Evolutionary conservation across 2,113 vertebrate species (phyloP).

Genomic region (Podilymbus podiceps): DNA sequence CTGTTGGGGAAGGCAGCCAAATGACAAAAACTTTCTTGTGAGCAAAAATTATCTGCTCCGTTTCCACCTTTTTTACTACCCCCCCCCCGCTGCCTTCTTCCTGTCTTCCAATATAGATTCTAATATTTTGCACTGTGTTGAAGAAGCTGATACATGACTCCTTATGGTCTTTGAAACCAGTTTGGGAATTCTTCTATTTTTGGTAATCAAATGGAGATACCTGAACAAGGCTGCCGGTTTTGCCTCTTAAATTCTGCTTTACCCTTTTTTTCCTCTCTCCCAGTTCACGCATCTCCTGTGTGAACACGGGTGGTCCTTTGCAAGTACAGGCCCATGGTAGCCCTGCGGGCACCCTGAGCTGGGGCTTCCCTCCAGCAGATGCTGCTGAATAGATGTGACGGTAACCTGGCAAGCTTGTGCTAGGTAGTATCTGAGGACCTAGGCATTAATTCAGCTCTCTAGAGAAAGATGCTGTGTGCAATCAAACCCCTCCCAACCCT

Average conservation of each 20-base stretch:
- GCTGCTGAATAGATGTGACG: background rate
- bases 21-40: background rate
- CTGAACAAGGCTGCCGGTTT: background rate
- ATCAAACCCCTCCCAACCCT: background rate
- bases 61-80: background rate
- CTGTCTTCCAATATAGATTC: background rate
- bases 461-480: constrained; percentile 20
- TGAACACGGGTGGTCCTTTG: background rate
- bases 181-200: background rate
- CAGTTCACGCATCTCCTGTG: background rate
- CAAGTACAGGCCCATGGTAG: accelerated
- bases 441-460: background rate
- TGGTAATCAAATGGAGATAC: background rate
- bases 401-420: background rate
- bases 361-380: background rate
- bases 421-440: background rate
- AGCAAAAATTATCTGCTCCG: background rate
- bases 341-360: background rate
- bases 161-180: background rate
- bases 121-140: background rate
- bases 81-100: background rate
- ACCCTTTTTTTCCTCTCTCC: background rate
- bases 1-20: background rate
- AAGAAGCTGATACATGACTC: accelerated
- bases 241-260: background rate